Evolutionary conservation across 2,888 invertebrate genomes (phyloP), one percentile per base, ranked within the genome.

Genomic region (Tetheella fluctuosa): DNA sequence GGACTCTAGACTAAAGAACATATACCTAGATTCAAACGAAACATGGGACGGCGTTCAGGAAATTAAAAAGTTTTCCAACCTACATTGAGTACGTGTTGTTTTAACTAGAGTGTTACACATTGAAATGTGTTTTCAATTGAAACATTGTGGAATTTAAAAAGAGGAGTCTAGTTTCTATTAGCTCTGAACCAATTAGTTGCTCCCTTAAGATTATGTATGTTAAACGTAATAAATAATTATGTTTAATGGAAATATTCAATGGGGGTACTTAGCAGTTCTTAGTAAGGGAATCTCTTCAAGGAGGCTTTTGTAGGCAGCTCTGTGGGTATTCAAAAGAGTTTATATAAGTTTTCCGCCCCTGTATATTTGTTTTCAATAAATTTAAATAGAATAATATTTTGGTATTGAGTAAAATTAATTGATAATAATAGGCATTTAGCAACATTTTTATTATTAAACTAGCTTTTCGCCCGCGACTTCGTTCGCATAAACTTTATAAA

Each of bases 51-150:
- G 17, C 48, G 48, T 48, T 20, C 73, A 74, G 76, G 76, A 74
- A 73, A 76, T 74, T 72, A 76, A 76, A 76, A 74, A 74, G 68
- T 76, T 74, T 69, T 58, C 62, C 62, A 64, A 53, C 34, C 17
- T 42, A 57, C 62, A 52, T 52, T 42, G 52, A 54, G 13, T 17
- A 55, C 37, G 20, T 48, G 48, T 48, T 20, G 48, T 48, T 48
- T 48, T 20, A 48, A 10, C 42, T 17, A 42, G 15, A 6, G 6
- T 48, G 48, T 20, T 10, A 0, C 6, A 20, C 2, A 20, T 48
- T 42, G 42, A 42, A 42, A 42, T 42, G 42, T 42, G 42, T 48
- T 17, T 48, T 20, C 42, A 48, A 17, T 48, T 17, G 42, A 42
- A 42, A 17, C 7, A 15, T 37, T 13, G 13, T n/a, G 17, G 42